phyloP scores from a whole-genome alignment of 2,888 invertebrate genomes.

The Autographa pulchrina region DNA sequence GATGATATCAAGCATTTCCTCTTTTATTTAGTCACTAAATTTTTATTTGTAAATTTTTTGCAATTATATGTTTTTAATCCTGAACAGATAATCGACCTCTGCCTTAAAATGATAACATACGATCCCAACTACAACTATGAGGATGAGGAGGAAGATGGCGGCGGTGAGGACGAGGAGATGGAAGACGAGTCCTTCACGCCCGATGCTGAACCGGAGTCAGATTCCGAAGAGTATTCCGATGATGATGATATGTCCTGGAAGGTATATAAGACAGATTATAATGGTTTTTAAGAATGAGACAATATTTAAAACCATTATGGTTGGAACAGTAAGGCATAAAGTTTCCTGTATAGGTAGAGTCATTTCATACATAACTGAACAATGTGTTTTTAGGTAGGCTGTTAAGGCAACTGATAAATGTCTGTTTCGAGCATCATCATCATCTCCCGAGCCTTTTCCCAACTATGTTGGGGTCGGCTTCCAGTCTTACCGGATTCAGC shows the following conservation, averaged over 20 bases:
- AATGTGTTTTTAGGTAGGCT: too few relatives aligned
- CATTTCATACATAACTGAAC: too few relatives aligned
- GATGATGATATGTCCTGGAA: constrained; percentile 99
- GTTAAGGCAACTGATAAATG: too few relatives aligned
- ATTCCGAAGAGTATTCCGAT: constrained; percentile 99
- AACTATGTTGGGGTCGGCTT: too few relatives aligned
- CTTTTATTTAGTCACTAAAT: not conserved
- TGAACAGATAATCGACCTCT: constrained; percentile 94
- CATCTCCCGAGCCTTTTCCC: too few relatives aligned
- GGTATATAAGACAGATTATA: constrained; percentile 72
- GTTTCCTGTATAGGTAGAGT: too few relatives aligned
- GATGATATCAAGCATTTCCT: not conserved
- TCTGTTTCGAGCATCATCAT: too few relatives aligned
- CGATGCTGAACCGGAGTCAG: constrained; percentile 93
- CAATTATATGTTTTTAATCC: not conserved
- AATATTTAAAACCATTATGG: too few relatives aligned
- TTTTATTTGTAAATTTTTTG: not conserved
- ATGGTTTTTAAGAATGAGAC: not conserved
- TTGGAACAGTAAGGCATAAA: too few relatives aligned
- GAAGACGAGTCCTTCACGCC: constrained; percentile 92
- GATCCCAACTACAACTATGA: constrained; percentile 99
- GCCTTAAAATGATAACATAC: constrained; percentile 97
- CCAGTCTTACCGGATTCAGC: too few relatives aligned
- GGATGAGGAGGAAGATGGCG: constrained; percentile 93
- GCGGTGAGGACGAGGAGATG: constrained; percentile 93